Evolutionary conservation across 2,113 vertebrate genomes (phyloP).

Genomic region (Hypomesus transpacificus): DNA sequence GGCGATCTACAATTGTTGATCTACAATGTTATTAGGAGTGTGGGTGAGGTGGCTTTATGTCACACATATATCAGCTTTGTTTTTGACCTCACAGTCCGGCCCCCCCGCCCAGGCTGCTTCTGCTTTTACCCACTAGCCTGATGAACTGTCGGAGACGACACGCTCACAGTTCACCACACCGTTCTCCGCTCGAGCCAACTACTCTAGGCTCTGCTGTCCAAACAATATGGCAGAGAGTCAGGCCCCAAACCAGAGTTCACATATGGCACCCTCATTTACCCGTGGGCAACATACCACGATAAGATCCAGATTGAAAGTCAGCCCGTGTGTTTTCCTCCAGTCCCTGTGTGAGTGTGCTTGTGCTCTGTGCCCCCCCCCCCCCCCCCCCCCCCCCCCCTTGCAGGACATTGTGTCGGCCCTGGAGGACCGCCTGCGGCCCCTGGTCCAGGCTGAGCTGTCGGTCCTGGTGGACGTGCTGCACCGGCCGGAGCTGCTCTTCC

Average conservation of each 20-base stretch:
- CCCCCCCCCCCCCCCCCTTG: not conserved
- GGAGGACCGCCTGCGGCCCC: constrained; percentile 89
- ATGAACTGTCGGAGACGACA: not conserved
- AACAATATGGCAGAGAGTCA: too few relatives aligned
- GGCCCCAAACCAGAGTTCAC: too few relatives aligned
- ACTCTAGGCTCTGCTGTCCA: too few relatives aligned
- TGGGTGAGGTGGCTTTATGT: not conserved
- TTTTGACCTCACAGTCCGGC: not conserved
- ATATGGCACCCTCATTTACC: too few relatives aligned
- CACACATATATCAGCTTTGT: not conserved
- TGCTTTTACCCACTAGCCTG: not conserved
- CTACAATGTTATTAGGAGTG: not conserved
- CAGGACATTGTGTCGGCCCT: constrained; percentile 96
- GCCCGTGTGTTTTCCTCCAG: too few relatives aligned
- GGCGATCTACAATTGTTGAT: not conserved
- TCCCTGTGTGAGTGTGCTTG: too few relatives aligned
- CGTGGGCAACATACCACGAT: too few relatives aligned
- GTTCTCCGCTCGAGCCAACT: too few relatives aligned
- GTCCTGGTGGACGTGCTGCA: constrained; percentile 98
- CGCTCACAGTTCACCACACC: not conserved
- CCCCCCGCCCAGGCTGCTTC: not conserved
- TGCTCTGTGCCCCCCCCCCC: not conserved
- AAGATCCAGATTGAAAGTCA: too few relatives aligned
- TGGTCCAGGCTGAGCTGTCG: constrained; percentile 93
- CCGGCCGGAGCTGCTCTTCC: constrained; percentile 93